Base-by-base conservation (phyloP, 2,113 vertebrate genomes). In the Podiceps cristatus region DNA sequence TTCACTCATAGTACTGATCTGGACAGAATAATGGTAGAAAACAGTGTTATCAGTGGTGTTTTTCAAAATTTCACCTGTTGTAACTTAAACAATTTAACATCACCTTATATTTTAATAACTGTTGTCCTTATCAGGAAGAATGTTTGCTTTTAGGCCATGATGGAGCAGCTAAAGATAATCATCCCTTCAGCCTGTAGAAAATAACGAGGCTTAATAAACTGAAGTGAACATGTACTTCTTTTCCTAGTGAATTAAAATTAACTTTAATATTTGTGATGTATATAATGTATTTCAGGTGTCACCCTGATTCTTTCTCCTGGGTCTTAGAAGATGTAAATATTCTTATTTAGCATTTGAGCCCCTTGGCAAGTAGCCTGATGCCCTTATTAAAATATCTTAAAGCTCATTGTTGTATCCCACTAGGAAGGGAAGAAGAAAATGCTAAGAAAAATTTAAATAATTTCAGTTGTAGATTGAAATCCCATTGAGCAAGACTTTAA, bases 201-300 rank as follows among this genome's bases (percentile, higher is more conserved):
- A 87, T 86, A 94, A 96, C 44, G 55, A 85, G 86, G 59, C 91
- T 82, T 92, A 62, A 94, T 94, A 86, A 91, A 74, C 73, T 53
- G 40, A 49, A 77, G 55, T 62, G 72, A 59, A 67, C 53, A n/a
- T 37, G 72, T 68, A 50, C 44, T 88, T 93, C 62, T 56, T 81
- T 79, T 75, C 40, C 28, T 35, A 60, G 4, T n/a, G 80, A 85
- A 90, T 96, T 93, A 64, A 81, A 95, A 89, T 60, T 33, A 79
- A 67, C 71, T 63, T 3, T 82, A 5, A 5, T 83, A 64, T 96
- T 90, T 86, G 86, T 0, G 1, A 28, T 67, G 49, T 58, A 59
- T 13, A 1, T 82, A 35, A 35, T 0, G 1, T 55, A 52, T 73
- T 92, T 82, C 3, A 27, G 68, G 68, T 74, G 67, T 80, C 2